Percentiles rank a stretch among this genome's conserved stretches.
Conservation (phyloP, 2,113 vertebrate genomes). For the Canis aureus region DNA sequence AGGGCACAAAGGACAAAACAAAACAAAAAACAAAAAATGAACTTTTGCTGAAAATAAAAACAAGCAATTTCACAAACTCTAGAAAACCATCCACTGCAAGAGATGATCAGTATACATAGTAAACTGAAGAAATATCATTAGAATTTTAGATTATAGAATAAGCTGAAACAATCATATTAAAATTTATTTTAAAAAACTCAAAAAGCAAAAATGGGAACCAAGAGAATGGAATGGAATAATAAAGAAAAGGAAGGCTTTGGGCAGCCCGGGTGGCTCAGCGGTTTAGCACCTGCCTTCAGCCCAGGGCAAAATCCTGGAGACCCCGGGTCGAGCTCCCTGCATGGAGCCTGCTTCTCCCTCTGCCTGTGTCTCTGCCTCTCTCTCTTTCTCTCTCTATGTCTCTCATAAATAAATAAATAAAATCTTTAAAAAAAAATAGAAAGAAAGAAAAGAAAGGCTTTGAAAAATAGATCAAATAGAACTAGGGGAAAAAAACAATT, state of each 20-base stretch:
- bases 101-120: too few species aligned
- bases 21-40: not conserved
- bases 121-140: not conserved
- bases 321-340: too few species aligned
- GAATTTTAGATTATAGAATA: not conserved
- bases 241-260: not conserved
- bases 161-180: not conserved
- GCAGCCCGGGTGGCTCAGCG: too few species aligned
- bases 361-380: too few species aligned
- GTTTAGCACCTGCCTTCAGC: too few species aligned
- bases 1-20: not conserved
- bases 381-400: too few species aligned
- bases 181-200: not conserved
- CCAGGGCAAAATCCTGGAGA: too few species aligned
- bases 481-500: not conserved
- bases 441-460: not conserved
- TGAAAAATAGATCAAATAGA: not conserved
- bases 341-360: too few species aligned
- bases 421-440: too few species aligned
- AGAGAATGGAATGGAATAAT: not conserved
- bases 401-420: too few species aligned
- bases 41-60: not conserved
- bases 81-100: not conserved
- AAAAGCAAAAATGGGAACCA: not conserved
- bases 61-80: not conserved